phyloP scores from a whole-genome alignment of 2,888 invertebrate genomes.

The Dicyrtomina minuta region DNA sequence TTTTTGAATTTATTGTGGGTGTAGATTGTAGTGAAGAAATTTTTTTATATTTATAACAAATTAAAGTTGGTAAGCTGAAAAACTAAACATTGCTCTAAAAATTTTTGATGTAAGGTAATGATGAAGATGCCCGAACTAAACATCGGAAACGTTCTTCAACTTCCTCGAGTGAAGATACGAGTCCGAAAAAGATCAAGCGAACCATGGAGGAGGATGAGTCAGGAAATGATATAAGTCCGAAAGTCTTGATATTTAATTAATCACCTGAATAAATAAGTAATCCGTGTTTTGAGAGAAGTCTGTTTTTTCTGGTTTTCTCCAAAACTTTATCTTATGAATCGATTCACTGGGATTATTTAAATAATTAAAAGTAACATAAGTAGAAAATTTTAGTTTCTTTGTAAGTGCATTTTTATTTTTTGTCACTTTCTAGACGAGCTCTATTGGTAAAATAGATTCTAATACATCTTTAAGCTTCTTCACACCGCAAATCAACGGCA shows the following conservation, averaged over 20 bases:
- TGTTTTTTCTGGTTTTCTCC: too few relatives aligned
- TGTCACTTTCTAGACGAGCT: conserved; percentile 8
- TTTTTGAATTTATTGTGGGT: too few relatives aligned
- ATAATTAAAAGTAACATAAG: too few relatives aligned
- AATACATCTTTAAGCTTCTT: conserved; percentile 15
- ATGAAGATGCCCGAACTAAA: conserved; percentile 36
- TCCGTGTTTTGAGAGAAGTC: too few relatives aligned
- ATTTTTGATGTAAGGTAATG: conserved; percentile 27
- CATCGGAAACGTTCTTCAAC: conserved; percentile 49
- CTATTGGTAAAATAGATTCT: conserved; percentile 15
- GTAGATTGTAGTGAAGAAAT: too few relatives aligned
- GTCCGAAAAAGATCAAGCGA: conserved; percentile 38
- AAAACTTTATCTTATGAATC: too few relatives aligned
- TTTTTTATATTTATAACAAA: too few relatives aligned
- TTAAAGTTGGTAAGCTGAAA: neutral
- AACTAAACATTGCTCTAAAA: conserved; percentile 1
- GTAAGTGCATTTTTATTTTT: neutral
- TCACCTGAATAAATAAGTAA: neutral
- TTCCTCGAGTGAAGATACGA: conserved; percentile 46
- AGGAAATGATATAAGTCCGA: conserved; percentile 22
- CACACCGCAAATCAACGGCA: conserved; percentile 10
- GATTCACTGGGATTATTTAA: too few relatives aligned
- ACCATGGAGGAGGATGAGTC: conserved; percentile 8
- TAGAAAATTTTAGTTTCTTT: neutral
- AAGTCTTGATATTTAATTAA: conserved; percentile 3